Evolutionary conservation across 2,113 vertebrate species (phyloP).

Genomic region (Chaetops frenatus): DNA sequence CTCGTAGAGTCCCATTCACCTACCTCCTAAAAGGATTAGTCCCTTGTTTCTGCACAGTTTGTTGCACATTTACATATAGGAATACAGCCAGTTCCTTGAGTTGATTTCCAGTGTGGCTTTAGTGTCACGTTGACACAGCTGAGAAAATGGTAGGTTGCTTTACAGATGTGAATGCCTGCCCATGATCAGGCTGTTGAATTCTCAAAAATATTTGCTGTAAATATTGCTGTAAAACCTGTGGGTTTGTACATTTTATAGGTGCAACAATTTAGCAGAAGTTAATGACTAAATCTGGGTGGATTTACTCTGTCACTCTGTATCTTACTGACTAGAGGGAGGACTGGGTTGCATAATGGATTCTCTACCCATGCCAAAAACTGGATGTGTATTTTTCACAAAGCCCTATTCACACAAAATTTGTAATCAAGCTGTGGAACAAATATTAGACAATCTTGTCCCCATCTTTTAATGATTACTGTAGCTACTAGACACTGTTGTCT

Average conservation of each 20-base stretch:
- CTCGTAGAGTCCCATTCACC: not conserved
- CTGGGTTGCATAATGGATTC: not conserved
- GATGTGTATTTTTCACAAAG: not conserved
- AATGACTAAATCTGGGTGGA: not conserved
- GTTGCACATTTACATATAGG: not conserved
- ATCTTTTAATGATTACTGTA: not conserved
- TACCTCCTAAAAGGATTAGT: not conserved
- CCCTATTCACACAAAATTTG: not conserved
- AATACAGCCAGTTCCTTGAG: not conserved
- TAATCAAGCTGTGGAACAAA: not conserved
- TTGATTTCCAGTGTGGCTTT: not conserved
- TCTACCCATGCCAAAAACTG: not conserved
- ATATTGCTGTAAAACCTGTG: not conserved
- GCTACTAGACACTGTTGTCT: not conserved
- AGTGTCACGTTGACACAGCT: not conserved
- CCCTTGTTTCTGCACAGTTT: not conserved
- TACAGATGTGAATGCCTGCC: not conserved
- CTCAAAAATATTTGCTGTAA: not conserved
- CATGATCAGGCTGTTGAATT: not conserved
- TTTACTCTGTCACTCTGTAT: not conserved
- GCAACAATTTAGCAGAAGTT: not conserved
- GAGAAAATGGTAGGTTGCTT: not conserved
- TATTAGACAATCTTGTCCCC: not conserved
- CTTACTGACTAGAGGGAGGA: accelerated
- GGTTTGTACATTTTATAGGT: not conserved